Conservation (phyloP, 2,888 invertebrate species). For the Megalurothrips usitatus region DNA sequence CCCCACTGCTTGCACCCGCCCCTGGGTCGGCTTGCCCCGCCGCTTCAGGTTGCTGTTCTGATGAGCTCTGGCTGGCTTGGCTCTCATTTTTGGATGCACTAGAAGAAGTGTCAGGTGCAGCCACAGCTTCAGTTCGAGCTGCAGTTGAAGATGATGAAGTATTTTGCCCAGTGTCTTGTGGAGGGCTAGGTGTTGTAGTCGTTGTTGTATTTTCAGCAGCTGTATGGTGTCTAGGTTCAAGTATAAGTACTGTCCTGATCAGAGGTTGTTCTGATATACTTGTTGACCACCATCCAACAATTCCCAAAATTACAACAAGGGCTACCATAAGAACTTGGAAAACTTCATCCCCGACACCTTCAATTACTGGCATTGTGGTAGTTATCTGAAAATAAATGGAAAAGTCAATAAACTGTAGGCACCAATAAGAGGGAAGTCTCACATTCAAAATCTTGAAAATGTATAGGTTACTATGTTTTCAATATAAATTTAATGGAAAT, state of each 20-base stretch:
- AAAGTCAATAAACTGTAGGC: too few species aligned
- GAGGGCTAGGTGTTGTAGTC: conserved; percentile 40
- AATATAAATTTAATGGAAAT: not conserved
- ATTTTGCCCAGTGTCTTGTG: conserved; percentile 45
- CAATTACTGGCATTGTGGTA: conserved; percentile 65
- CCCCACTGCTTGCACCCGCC: too few species aligned
- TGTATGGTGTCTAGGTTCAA: conserved; percentile 49
- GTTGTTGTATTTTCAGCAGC: conserved; percentile 47
- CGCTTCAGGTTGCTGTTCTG: not conserved
- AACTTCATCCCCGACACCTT: conserved; percentile 81
- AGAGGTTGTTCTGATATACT: conserved; percentile 64
- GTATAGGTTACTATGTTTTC: too few species aligned
- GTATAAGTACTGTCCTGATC: conserved; percentile 63
- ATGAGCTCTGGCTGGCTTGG: not conserved
- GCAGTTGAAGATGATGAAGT: conserved; percentile 32
- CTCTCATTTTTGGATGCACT: conserved; percentile 40
- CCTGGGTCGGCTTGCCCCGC: not conserved
- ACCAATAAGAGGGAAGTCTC: too few species aligned
- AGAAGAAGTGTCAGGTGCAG: conserved; percentile 44
- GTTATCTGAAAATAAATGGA: not conserved
- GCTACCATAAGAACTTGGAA: conserved; percentile 64
- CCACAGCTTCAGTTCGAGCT: conserved; percentile 44
- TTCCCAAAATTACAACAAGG: conserved; percentile 52
- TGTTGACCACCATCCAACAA: conserved; percentile 69
- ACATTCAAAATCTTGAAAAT: too few species aligned